Conservation (phyloP, 1,140 invertebrate species). For the Papilio machaon region DNA sequence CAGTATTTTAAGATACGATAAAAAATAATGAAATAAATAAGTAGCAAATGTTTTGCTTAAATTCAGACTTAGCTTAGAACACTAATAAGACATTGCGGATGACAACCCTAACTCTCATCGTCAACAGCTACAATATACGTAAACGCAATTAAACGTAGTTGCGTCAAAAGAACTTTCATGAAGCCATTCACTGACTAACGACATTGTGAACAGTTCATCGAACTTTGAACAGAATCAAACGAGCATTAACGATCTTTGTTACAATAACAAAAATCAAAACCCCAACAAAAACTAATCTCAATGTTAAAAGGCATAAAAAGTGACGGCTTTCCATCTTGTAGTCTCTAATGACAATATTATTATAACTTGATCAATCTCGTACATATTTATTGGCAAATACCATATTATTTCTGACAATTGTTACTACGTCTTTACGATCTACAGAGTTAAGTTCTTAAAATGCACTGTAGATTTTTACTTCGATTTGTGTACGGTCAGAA, state of each 20-base stretch:
- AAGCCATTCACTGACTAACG: not conserved
- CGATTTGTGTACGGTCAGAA: slow-evolving; percentile 52
- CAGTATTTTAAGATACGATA: too few relatives aligned
- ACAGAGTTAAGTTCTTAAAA: slow-evolving; percentile 52
- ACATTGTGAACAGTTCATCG: slow-evolving; percentile 45
- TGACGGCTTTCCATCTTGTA: slow-evolving; percentile 42
- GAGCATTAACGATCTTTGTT: slow-evolving; percentile 42
- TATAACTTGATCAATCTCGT: slow-evolving; percentile 51
- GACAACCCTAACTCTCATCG: not conserved
- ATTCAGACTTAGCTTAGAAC: not conserved
- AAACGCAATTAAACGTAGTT: slow-evolving; percentile 6
- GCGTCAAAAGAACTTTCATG: slow-evolving; percentile 1
- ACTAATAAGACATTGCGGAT: not conserved
- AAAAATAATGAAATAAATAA: too few relatives aligned
- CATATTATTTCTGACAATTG: slow-evolving; percentile 56
- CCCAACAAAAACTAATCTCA: slow-evolving; percentile 40
- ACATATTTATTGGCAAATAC: slow-evolving; percentile 60
- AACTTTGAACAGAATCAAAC: slow-evolving; percentile 43
- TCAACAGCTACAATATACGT: not conserved
- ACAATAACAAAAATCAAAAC: slow-evolving; percentile 39
- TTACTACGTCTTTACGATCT: slow-evolving; percentile 49
- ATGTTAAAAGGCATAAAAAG: slow-evolving; percentile 46
- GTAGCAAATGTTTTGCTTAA: not conserved
- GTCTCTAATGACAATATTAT: slow-evolving; percentile 73
- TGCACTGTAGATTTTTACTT: slow-evolving; percentile 46